These are phyloP conservation scores for Eupsittula cactorum DNA, from an alignment of 2,113 vertebrate species.

Conservation along the genomic window DNA sequence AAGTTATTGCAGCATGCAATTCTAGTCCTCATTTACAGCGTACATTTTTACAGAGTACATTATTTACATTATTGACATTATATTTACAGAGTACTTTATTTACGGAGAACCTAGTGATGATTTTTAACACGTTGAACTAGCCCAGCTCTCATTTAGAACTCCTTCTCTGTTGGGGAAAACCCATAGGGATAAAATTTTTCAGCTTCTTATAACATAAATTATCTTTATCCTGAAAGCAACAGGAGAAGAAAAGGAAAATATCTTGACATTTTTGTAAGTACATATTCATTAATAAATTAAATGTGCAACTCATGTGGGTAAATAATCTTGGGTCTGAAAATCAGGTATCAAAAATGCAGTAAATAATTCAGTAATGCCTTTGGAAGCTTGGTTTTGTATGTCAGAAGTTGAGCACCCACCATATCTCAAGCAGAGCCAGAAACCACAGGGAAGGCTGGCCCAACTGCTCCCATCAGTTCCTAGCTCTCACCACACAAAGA, in stretches of 20 bases:
- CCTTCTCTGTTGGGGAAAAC: neutral
- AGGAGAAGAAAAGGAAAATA: neutral
- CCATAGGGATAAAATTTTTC: neutral
- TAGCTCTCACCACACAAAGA: neutral
- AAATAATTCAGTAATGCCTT: neutral
- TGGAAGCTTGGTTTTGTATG: neutral
- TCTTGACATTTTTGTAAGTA: neutral
- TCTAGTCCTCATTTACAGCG: neutral
- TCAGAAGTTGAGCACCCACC: neutral
- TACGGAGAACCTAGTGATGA: neutral
- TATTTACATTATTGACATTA: neutral
- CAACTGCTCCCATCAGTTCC: neutral
- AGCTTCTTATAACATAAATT: neutral
- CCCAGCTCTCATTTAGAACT: neutral
- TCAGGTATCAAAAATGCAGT: neutral
- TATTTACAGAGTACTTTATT: neutral
- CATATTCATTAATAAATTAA: neutral
- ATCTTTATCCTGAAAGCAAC: neutral
- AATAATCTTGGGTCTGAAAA: neutral
- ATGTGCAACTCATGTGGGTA: neutral
- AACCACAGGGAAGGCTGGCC: neutral
- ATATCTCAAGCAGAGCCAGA: neutral
- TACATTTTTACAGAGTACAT: neutral
- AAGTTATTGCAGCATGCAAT: neutral
- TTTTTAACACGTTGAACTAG: neutral